Evolutionary conservation across 2,797 vertebrate genomes (phyloP).

Genomic region (Coregonus suidteri): DNA sequence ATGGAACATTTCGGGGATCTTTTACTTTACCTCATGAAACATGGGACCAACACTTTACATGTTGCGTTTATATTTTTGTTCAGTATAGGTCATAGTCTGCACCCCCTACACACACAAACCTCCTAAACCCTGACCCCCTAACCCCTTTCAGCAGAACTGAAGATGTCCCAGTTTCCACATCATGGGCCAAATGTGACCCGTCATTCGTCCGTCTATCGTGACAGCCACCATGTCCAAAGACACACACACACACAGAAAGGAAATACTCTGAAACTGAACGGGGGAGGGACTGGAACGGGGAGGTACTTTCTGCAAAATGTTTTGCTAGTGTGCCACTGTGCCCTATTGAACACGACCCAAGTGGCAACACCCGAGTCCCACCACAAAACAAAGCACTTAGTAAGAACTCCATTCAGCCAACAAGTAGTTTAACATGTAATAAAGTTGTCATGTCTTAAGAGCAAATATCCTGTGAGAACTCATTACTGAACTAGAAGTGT

Average conservation of each 20-base stretch:
- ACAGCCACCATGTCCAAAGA: constrained; percentile 24
- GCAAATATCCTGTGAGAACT: background rate
- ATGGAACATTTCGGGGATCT: too few species aligned
- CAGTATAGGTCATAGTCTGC: background rate
- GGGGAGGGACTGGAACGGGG: background rate
- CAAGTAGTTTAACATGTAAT: too few species aligned
- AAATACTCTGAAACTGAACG: background rate
- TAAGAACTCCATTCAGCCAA: background rate
- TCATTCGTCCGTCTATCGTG: background rate
- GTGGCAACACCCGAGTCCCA: background rate
- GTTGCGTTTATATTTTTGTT: background rate
- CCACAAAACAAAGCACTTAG: background rate
- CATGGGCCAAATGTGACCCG: constrained; percentile 29
- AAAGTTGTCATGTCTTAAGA: background rate
- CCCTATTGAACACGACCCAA: background rate
- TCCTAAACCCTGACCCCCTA: constrained; percentile 3
- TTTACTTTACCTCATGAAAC: too few species aligned
- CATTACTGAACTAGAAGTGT: background rate
- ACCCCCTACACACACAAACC: constrained; percentile 15
- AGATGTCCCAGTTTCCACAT: constrained; percentile 43
- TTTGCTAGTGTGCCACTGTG: background rate
- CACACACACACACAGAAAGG: background rate
- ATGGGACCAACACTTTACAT: constrained; percentile 1
- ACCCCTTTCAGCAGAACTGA: constrained; percentile 36
- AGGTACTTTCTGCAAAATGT: background rate